phyloP scores from a whole-genome alignment of 2,888 invertebrate species.

The Melanargia galathea region DNA sequence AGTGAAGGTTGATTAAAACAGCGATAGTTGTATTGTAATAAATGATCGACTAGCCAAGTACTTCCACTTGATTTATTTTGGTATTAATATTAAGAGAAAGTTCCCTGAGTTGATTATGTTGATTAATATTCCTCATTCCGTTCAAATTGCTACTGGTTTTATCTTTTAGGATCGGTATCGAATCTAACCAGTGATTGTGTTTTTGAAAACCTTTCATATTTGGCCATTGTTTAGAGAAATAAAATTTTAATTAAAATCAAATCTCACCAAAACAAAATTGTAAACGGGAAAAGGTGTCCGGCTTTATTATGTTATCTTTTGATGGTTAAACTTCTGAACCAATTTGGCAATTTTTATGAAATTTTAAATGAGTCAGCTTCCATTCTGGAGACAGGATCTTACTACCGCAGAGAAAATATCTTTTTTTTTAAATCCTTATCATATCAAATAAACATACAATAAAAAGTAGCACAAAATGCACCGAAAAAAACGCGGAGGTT shows the following conservation, averaged over 20 bases:
- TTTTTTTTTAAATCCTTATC: no score
- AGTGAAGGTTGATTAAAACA: conserved; percentile 31
- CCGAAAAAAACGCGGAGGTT: no score
- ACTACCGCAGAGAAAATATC: neutral
- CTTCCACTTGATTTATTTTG: conserved; percentile 23
- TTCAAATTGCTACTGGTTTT: conserved; percentile 27
- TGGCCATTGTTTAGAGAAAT: neutral
- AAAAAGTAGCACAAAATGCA: no score
- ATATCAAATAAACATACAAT: no score
- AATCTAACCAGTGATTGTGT: neutral
- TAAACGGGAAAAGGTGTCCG: neutral
- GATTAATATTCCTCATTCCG: conserved; percentile 24
- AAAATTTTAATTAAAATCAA: neutral
- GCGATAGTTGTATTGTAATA: conserved; percentile 28
- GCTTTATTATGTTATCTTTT: no score
- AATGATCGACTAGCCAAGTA: conserved; percentile 30
- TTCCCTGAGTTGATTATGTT: conserved; percentile 19
- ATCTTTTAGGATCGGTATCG: conserved; percentile 16
- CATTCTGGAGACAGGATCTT: neutral
- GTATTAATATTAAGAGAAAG: conserved; percentile 29
- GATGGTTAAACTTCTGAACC: no score
- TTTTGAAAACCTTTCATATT: neutral
- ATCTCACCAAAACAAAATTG: neutral
- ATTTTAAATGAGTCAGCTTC: neutral
- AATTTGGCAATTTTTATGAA: neutral